Conservation (phyloP, 2,113 vertebrate genomes). For the Zosterops borbonicus region DNA sequence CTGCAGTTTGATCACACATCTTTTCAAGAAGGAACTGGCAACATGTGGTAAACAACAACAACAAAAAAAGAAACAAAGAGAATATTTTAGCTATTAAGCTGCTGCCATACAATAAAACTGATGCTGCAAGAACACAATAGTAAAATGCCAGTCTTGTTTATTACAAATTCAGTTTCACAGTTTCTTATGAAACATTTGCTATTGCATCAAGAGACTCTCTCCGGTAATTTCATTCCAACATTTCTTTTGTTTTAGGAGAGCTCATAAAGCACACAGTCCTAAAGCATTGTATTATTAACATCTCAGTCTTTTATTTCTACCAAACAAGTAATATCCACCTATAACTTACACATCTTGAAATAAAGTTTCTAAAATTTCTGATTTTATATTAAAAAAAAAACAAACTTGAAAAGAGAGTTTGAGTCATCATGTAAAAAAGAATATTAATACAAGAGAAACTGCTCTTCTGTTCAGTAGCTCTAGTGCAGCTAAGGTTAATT, state of each 20-base stretch:
- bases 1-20: not conserved
- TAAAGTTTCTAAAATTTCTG: not conserved
- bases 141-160: conserved; percentile 3
- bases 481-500: conserved; percentile 53
- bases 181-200: conserved; percentile 30
- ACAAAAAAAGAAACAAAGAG: not conserved
- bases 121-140: not conserved
- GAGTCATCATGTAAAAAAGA: not conserved
- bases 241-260: conserved; percentile 13
- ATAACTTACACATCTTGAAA: not conserved
- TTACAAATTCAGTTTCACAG: not conserved
- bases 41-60: not conserved
- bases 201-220: conserved; percentile 9
- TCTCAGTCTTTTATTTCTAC: not conserved
- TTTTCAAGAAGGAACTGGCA: conserved; percentile 41
- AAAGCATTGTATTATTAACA: not conserved
- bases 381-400: not conserved
- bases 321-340: not conserved
- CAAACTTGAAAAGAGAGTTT: not conserved
- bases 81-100: not conserved
- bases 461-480: not conserved
- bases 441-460: conserved; percentile 39
- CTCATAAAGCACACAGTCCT: not conserved
- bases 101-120: not conserved
- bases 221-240: not conserved